A percentile compares a stretch with the other conserved stretches of the same genome.
These are phyloP conservation scores for Clarias gariepinus DNA, from an alignment of 2,113 vertebrate species.

Conservation along the genomic window DNA sequence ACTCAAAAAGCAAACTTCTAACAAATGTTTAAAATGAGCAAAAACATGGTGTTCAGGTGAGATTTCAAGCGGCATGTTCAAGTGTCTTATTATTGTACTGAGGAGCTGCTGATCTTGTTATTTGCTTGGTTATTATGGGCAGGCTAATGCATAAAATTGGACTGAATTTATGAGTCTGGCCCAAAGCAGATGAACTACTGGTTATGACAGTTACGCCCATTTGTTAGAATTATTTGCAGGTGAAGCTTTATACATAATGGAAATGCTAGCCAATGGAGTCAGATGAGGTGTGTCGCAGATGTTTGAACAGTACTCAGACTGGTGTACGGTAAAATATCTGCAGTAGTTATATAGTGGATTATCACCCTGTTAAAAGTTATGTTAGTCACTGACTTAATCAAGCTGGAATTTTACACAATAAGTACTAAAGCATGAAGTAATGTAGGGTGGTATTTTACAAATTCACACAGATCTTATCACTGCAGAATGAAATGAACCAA, in stretches of 20 bases:
- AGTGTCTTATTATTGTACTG: neutral
- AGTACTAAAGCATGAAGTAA: neutral
- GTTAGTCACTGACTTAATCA: neutral
- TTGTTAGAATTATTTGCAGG: neutral
- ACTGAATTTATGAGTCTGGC: neutral
- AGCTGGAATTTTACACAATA: neutral
- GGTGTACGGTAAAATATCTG: neutral
- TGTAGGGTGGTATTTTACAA: neutral
- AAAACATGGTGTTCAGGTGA: neutral
- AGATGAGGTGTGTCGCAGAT: neutral
- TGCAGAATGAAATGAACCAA: neutral
- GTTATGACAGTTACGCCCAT: neutral
- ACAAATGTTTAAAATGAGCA: neutral
- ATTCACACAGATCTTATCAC: neutral
- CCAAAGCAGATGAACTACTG: neutral
- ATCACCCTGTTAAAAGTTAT: neutral
- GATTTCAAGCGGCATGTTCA: neutral
- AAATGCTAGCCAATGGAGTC: neutral
- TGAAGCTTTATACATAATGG: neutral
- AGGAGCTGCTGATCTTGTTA: neutral
- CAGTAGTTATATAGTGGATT: neutral
- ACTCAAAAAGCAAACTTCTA: neutral
- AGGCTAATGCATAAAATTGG: neutral
- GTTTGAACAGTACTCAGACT: neutral
- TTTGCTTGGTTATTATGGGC: neutral